Evolutionary conservation across 2,113 vertebrate species (phyloP), one percentile per base, ranked within the genome.

Genomic region (Rhynchopsitta pachyrhyncha): DNA sequence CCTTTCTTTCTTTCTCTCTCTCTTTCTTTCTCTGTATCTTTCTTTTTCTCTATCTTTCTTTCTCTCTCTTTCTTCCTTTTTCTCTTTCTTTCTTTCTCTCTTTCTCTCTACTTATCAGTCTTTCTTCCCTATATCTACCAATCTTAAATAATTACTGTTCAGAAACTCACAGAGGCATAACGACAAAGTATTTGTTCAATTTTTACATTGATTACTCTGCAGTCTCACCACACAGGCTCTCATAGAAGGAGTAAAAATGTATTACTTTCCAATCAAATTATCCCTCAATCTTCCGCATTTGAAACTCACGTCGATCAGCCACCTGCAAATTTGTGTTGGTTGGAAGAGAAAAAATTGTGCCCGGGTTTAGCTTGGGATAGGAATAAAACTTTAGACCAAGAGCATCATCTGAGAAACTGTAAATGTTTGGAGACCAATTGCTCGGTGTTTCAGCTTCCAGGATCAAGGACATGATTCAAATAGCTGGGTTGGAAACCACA

Each of bases 1-100:
- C 1, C 62, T 59, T 27, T 1, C 62, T 24, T 8, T 7, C 64
- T n/a, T 3, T 28, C 41, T 22, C 6, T 0, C 53, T 52, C 18
- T 0, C 76, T 22, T 8, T 5, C 76, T 29, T 5, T 6, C 50
- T 28, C 6, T 1, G 55, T 22, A 6, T 9, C 42, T 27, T 27
- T 23, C 33, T 24, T 33, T 55, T 3, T 35, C 23, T 22, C 12
- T 1, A 63, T 22, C 7, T 11, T 35, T 27, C 15, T 23, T 33
- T 24, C 6, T 17, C n/a, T 57, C 2, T 1, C 63, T 22, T 3
- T 7, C 50, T 18, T 16, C 37, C 13, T 9, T 4, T 15, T 22
- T 29, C 3, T 14, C 29, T 68, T 1, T 25, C 14, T 49, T 7
- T 1, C 28, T 33, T 13, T 2, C 64, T 69, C 8, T 1, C 77